These are phyloP conservation scores for Luidia sarsii DNA, from an alignment of 53 echinoderm and acorn worm genomes.

Conservation along the genomic window DNA sequence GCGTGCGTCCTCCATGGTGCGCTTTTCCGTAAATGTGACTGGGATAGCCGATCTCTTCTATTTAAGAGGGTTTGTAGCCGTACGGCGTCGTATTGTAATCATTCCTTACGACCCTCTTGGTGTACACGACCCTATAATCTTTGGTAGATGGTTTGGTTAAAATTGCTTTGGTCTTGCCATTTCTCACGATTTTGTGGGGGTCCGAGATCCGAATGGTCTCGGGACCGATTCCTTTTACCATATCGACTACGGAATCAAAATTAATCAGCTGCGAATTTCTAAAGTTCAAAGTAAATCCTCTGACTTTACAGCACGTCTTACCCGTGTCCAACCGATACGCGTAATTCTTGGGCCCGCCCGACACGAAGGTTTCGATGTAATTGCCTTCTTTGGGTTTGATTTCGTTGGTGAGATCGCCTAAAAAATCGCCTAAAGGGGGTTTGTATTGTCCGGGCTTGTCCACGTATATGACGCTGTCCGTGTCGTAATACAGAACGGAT, in stretches of 20 bases:
- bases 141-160: conserved; percentile 33
- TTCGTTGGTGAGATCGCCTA: conserved; percentile 71
- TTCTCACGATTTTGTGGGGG: conserved; percentile 36
- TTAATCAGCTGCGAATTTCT: conserved; percentile 53
- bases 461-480: conserved; percentile 66
- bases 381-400: conserved; percentile 50
- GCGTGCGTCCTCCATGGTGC: background rate
- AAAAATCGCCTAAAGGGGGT: conserved; percentile 44
- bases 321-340: conserved; percentile 63
- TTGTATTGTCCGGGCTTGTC: conserved; percentile 44
- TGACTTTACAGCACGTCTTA: conserved; percentile 66
- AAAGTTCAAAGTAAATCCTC: conserved; percentile 62
- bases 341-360: conserved; percentile 72
- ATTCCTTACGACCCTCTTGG: conserved; percentile 53
- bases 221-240: conserved; percentile 49
- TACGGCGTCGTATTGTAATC: conserved; percentile 65
- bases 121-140: conserved; percentile 71
- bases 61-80: conserved; percentile 18
- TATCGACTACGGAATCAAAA: conserved; percentile 53
- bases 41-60: background rate
- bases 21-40: background rate
- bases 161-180: conserved; percentile 31
- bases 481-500: conserved; percentile 49
- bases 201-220: background rate
- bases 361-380: conserved; percentile 65